Percentiles rank a stretch among this genome's conserved stretches.
These are phyloP conservation scores for Phenganax subtilis DNA, from an alignment of 92 coral and sea anemone species.

Conservation along the genomic window DNA sequence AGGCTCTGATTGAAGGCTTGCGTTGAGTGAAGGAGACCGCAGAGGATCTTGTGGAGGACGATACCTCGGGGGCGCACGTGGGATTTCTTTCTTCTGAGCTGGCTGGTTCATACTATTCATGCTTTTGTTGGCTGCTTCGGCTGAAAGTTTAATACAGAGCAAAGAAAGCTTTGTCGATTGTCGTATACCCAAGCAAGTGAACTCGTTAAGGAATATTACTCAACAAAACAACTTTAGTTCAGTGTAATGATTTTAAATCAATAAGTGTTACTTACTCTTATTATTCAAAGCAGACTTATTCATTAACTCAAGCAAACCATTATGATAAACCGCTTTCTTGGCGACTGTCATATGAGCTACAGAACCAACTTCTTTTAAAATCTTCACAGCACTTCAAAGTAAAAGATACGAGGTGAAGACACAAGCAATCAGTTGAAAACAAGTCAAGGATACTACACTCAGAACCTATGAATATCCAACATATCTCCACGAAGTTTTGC, in stretches of 20 bases:
- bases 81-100: slow-evolving; percentile 13
- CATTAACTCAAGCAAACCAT: slow-evolving; percentile 81
- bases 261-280: slow-evolving; percentile 51
- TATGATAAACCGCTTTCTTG: slow-evolving; percentile 80
- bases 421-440: not conserved
- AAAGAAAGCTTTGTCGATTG: not conserved
- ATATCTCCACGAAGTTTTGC: too few relatives aligned
- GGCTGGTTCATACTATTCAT: not conserved
- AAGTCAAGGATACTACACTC: not conserved
- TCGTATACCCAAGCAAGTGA: not conserved
- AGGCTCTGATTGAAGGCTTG: not conserved
- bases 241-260: not conserved
- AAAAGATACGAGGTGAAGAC: not conserved
- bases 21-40: slow-evolving; percentile 21
- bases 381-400: slow-evolving; percentile 77
- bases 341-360: slow-evolving; percentile 61
- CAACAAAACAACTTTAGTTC: not conserved
- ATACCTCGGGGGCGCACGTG: slow-evolving; percentile 33
- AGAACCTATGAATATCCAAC: too few relatives aligned
- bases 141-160: not conserved
- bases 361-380: slow-evolving; percentile 74
- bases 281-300: slow-evolving; percentile 59
- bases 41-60: slow-evolving; percentile 28
- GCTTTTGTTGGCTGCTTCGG: not conserved
- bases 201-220: too few relatives aligned